phyloP scores from a whole-genome alignment of 2,888 invertebrate genomes.

The Conus canariensis region DNA sequence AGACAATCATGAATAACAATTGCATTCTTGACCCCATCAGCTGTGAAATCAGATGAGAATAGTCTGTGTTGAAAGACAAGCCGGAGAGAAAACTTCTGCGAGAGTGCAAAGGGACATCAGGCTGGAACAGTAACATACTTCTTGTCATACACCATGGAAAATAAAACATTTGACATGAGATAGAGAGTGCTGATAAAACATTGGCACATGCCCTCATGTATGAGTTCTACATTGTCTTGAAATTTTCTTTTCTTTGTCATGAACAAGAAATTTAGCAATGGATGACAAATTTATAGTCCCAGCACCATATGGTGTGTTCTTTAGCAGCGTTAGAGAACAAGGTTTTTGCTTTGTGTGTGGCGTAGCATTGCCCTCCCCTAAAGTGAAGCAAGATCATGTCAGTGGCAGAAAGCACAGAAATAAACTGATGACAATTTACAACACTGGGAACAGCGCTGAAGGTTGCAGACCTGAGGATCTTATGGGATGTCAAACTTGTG shows the following conservation, averaged over 20 bases:
- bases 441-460: not conserved
- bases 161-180: not conserved
- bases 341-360: not conserved
- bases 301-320: not conserved
- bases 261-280: not conserved
- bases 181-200: not conserved
- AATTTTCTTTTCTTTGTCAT: not conserved
- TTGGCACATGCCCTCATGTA: no score
- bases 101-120: no score
- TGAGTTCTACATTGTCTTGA: not conserved
- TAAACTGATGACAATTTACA: not conserved
- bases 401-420: not conserved
- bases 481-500: not conserved
- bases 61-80: no score
- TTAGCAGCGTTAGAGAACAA: not conserved
- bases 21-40: no score
- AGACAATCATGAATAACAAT: no score
- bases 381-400: not conserved
- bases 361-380: not conserved
- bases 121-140: no score
- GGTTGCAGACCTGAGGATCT: not conserved
- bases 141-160: no score
- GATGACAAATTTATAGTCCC: not conserved
- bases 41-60: no score
- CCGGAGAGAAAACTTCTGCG: no score